Conservation (phyloP, 2,888 invertebrate genomes). For the Chironomus riparius region DNA sequence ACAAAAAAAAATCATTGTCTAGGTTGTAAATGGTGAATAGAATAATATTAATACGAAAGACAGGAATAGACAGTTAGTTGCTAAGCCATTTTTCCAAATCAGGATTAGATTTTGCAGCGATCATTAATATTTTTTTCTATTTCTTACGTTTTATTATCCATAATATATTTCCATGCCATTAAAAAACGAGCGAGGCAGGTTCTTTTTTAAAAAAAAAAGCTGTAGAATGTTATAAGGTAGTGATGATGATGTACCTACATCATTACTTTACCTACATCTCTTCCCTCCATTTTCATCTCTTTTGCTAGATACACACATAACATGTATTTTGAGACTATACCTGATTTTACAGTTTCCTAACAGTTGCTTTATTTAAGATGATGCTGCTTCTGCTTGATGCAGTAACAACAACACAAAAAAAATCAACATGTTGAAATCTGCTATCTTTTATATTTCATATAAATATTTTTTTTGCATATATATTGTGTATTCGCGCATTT, state of each 20-base stretch:
- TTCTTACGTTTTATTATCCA: not conserved
- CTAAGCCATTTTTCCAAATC: not conserved
- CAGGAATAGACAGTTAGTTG: not conserved
- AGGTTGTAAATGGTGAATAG: too few species aligned
- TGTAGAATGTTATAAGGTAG: not conserved
- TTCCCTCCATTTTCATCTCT: too few species aligned
- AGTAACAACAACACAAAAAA: not conserved
- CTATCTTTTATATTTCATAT: not conserved
- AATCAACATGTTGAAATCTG: not conserved
- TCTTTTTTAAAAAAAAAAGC: not conserved
- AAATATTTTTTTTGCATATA: not conserved
- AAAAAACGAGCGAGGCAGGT: too few species aligned
- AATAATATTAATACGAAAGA: too few species aligned
- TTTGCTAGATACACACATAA: too few species aligned
- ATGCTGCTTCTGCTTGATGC: not conserved
- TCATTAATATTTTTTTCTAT: not conserved
- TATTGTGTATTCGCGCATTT: not conserved
- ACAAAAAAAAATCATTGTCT: not conserved
- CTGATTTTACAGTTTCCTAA: conserved; percentile 10
- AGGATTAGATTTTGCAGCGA: conserved; percentile 4
- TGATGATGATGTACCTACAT: not conserved
- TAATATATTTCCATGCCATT: not conserved
- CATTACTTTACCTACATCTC: not conserved
- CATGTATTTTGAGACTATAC: not conserved
- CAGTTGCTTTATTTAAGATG: not conserved